A percentile compares a stretch with the other conserved stretches of the same genome.
phyloP scores from a whole-genome alignment of 2,113 vertebrate genomes.

The Muntiacus reevesi region DNA sequence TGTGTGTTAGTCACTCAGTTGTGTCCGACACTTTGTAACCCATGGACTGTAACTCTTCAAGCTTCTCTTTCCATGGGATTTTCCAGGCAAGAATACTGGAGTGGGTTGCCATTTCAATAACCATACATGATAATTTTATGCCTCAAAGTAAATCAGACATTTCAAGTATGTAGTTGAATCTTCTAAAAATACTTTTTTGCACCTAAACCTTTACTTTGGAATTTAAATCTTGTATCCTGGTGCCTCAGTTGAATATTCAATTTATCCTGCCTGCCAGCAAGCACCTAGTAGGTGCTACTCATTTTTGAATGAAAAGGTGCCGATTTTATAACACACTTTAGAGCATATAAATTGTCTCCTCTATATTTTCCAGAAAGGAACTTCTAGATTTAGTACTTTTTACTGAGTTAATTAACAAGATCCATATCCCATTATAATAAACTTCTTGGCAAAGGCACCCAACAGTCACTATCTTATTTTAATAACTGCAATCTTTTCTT shows the following conservation, averaged over 20 bases:
- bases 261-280: background rate
- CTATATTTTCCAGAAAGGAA: slow-evolving; percentile 16
- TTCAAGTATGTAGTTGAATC: background rate
- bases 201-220: background rate
- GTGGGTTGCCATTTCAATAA: background rate
- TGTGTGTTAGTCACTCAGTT: background rate
- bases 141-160: background rate
- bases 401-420: slow-evolving; percentile 71
- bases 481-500: slow-evolving; percentile 52
- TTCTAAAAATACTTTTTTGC: background rate
- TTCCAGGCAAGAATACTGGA: background rate
- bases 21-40: background rate
- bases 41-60: background rate
- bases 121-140: background rate
- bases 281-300: background rate
- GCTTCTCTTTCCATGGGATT: background rate
- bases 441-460: slow-evolving; percentile 60
- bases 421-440: slow-evolving; percentile 68
- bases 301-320: slow-evolving; percentile 32
- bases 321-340: background rate
- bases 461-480: slow-evolving; percentile 63
- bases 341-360: slow-evolving; percentile 18
- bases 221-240: background rate
- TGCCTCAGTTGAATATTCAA: background rate
- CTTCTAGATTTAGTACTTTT: slow-evolving; percentile 56